Conservation (phyloP, 1,140 invertebrate genomes). For the Acromyrmex charruanus region DNA sequence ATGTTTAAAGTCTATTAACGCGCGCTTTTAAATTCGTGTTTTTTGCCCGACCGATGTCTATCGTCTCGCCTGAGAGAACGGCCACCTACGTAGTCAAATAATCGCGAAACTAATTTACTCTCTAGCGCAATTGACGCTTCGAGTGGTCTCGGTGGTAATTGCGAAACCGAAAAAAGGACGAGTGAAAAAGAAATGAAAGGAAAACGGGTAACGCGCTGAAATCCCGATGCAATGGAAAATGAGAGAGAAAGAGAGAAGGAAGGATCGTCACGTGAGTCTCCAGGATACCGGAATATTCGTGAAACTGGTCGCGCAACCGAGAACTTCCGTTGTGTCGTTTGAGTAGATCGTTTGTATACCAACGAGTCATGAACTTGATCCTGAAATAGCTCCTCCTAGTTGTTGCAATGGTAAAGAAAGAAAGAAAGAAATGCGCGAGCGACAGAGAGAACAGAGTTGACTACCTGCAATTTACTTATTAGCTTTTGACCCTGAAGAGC, state of each 20-base stretch:
- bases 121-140: conserved; percentile 42
- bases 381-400: conserved; percentile 59
- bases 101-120: conserved; percentile 57
- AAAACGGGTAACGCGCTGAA: conserved; percentile 32
- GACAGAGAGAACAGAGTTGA: conserved; percentile 12
- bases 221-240: neutral
- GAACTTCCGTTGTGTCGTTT: conserved; percentile 47
- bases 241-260: neutral
- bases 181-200: conserved; percentile 9
- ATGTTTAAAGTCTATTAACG: conserved; percentile 42
- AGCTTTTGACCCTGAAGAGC: conserved; percentile 28
- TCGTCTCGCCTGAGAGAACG: conserved; percentile 28
- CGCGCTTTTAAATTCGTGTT: conserved; percentile 6
- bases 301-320: conserved; percentile 17
- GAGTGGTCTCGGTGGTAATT: conserved; percentile 34
- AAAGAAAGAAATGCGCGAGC: conserved; percentile 1
- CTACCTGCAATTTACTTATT: conserved; percentile 14
- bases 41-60: conserved; percentile 11
- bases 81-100: conserved; percentile 57
- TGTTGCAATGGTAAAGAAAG: conserved; percentile 46
- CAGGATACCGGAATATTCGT: conserved; percentile 48
- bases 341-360: conserved; percentile 63
- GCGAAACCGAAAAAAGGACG: conserved; percentile 42
- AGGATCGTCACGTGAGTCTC: neutral
- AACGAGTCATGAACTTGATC: conserved; percentile 64